A percentile compares a stretch with the other conserved stretches of the same genome.
Evolutionary conservation across 2,113 vertebrate genomes (phyloP).

Genomic region (Nibea coibor): DNA sequence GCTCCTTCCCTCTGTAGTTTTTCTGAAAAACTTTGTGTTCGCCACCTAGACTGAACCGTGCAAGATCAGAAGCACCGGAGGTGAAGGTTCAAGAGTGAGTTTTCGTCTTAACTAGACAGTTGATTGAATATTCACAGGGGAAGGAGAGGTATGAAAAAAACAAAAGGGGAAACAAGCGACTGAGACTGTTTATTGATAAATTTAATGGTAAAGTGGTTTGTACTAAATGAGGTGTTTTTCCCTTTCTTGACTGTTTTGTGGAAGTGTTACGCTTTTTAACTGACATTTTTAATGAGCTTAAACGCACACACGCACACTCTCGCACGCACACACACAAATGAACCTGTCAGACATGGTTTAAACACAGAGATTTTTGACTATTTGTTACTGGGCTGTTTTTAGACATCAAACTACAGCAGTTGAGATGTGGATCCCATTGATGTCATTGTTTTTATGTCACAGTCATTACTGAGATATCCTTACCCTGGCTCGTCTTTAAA

Average conservation of each 20-base stretch:
- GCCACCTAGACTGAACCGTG: constrained; percentile 50
- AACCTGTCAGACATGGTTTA: constrained; percentile 74
- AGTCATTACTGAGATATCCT: constrained; percentile 67
- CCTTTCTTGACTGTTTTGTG: constrained; percentile 49
- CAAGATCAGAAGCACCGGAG: constrained; percentile 57
- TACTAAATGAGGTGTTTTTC: constrained; percentile 63
- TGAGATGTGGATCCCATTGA: constrained; percentile 74
- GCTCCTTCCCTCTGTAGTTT: constrained; percentile 46
- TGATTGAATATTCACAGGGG: constrained; percentile 56
- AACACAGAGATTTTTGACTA: constrained; percentile 72
- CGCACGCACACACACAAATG: constrained; percentile 41
- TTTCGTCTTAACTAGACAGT: constrained; percentile 59
- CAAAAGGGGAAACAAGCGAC: constrained; percentile 22
- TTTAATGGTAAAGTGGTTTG: constrained; percentile 52
- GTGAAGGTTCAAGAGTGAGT: constrained; percentile 64
- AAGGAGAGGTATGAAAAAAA: constrained; percentile 29
- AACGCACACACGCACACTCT: constrained; percentile 32
- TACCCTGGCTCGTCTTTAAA: constrained; percentile 67
- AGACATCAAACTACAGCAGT: constrained; percentile 77
- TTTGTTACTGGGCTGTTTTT: constrained; percentile 77
- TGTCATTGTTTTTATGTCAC: constrained; percentile 74
- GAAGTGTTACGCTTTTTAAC: constrained; percentile 64
- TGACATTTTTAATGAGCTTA: constrained; percentile 72
- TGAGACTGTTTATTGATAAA: constrained; percentile 65
- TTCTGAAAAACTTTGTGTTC: constrained; percentile 37